phyloP scores from a whole-genome alignment of 2,888 invertebrate genomes.

The Meghimatium bilineatum region DNA sequence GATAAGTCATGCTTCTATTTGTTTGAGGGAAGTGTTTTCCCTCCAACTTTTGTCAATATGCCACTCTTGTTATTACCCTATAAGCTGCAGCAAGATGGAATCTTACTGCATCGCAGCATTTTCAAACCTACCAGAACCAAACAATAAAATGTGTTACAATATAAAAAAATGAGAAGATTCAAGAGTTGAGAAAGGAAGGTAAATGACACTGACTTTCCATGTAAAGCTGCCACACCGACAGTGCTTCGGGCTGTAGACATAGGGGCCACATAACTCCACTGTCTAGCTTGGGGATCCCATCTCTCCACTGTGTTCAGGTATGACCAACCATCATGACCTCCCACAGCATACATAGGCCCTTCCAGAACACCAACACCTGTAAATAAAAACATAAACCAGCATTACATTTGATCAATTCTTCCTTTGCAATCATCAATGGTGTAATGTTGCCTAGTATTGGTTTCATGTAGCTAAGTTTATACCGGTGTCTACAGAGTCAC shows the following conservation, averaged over 20 bases:
- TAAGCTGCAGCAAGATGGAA: too few species aligned
- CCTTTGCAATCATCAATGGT: too few species aligned
- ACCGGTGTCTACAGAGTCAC: too few species aligned
- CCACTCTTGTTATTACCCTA: too few species aligned
- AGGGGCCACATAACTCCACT: conserved; percentile 93
- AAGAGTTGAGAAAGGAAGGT: not conserved
- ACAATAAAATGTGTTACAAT: not conserved
- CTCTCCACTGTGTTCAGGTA: conserved; percentile 94
- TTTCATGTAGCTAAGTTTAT: too few species aligned
- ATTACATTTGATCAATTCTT: too few species aligned
- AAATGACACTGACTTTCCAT: conserved; percentile 80
- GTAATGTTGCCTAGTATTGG: too few species aligned
- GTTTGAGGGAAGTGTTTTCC: too few species aligned
- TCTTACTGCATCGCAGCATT: not conserved
- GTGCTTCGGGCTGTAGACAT: conserved; percentile 93
- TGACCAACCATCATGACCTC: conserved; percentile 97
- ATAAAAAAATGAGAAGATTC: too few species aligned
- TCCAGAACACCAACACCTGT: conserved; percentile 82
- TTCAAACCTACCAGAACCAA: not conserved
- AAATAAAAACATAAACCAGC: not conserved
- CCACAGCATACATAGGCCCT: conserved; percentile 93
- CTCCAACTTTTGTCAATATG: too few species aligned
- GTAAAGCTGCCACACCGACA: conserved; percentile 91
- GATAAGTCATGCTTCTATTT: too few species aligned
- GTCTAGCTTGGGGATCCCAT: conserved; percentile 91